Evolutionary conservation across 2,113 vertebrate species (phyloP).

Genomic region (Aptenodytes forsteri): DNA sequence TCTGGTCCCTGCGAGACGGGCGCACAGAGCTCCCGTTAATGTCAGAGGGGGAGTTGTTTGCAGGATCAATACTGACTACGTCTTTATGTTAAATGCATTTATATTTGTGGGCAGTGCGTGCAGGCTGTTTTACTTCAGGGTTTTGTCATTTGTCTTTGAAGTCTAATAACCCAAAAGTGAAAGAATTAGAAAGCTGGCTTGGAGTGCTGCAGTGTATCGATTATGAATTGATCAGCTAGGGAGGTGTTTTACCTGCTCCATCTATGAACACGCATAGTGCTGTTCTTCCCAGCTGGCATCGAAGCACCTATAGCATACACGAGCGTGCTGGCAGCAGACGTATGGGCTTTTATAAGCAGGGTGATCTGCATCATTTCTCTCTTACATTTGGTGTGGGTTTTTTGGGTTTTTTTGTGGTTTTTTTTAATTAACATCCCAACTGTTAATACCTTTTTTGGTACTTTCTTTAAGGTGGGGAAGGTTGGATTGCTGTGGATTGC

Average conservation of each 20-base stretch:
- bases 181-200: not conserved
- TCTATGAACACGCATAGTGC: accelerated
- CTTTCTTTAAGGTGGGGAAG: not conserved
- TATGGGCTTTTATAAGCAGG: not conserved
- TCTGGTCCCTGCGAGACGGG: not conserved
- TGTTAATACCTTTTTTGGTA: not conserved
- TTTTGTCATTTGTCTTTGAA: not conserved
- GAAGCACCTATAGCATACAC: accelerated
- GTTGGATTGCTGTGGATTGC: not conserved
- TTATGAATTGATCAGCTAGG: not conserved
- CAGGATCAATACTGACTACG: accelerated
- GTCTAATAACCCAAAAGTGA: not conserved
- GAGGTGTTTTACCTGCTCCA: too few relatives aligned
- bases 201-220: not conserved
- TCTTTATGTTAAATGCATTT: not conserved
- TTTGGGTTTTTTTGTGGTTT: too few relatives aligned
- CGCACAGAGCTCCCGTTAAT: accelerated
- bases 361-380: not conserved
- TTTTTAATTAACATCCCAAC: not conserved
- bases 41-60: not conserved
- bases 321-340: not conserved
- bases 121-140: not conserved
- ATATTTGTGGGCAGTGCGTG: not conserved
- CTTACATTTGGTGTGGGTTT: not conserved
- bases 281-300: accelerated